phyloP scores from a whole-genome alignment of 2,888 invertebrate species.

The Hetaerina titia region DNA sequence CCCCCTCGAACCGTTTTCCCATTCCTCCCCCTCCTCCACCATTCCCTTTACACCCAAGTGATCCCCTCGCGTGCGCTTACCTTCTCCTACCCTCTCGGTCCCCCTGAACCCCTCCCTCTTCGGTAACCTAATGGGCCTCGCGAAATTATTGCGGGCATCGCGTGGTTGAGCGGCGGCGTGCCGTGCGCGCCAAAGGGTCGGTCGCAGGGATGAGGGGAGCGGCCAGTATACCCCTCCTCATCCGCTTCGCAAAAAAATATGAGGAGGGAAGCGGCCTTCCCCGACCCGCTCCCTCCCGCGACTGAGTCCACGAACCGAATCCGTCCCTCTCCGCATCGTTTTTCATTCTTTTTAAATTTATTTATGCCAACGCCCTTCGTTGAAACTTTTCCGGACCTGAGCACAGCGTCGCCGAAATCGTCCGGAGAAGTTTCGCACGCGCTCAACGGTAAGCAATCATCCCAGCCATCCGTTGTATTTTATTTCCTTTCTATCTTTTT shows the following conservation, averaged over 20 bases:
- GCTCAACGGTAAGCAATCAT: background rate
- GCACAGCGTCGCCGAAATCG: background rate
- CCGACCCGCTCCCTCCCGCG: background rate
- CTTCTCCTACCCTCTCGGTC: background rate
- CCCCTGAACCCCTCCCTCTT: background rate
- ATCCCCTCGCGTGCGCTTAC: background rate
- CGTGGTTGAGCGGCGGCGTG: too few relatives aligned
- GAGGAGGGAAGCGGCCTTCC: background rate
- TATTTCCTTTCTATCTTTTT: background rate
- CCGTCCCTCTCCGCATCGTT: background rate
- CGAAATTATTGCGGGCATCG: conserved; percentile 19
- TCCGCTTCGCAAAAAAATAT: background rate
- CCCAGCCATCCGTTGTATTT: background rate
- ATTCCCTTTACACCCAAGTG: background rate
- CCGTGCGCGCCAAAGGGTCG: too few relatives aligned
- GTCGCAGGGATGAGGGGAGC: too few relatives aligned
- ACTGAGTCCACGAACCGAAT: background rate
- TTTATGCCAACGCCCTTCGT: background rate
- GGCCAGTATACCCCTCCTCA: background rate
- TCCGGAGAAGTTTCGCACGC: background rate
- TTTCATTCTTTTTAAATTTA: background rate
- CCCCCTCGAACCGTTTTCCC: background rate
- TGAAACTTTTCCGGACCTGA: background rate
- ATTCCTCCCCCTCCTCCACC: background rate
- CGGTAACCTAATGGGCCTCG: background rate